Evolutionary conservation across 2,113 vertebrate species (phyloP).

Genomic region (Rynchops niger): DNA sequence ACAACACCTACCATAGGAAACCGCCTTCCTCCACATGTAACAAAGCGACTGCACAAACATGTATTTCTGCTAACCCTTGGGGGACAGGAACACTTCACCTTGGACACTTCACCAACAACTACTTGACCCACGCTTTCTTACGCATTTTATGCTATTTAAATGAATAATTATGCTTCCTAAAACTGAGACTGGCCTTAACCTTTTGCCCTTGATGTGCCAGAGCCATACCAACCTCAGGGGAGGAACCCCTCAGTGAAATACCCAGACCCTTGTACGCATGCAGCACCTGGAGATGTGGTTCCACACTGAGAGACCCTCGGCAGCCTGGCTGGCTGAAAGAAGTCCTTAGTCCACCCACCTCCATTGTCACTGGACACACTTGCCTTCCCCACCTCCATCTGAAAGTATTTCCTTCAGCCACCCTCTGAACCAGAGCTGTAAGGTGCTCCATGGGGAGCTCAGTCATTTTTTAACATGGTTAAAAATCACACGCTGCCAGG

Average conservation of each 20-base stretch:
- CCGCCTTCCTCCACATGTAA: background rate
- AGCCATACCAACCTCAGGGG: background rate
- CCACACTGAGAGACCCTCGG: background rate
- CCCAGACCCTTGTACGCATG: fast-evolving
- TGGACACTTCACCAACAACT: background rate
- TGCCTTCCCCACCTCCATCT: background rate
- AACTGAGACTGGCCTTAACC: background rate
- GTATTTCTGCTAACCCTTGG: background rate
- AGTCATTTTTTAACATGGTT: background rate
- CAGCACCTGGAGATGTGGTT: background rate
- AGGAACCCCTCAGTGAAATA: background rate
- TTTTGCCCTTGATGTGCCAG: fast-evolving
- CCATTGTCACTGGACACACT: background rate
- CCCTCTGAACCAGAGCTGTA: background rate
- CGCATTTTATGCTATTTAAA: background rate
- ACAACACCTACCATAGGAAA: background rate
- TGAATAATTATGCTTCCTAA: background rate
- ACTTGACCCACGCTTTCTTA: background rate
- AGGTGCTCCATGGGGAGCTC: background rate
- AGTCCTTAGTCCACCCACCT: background rate
- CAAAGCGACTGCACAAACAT: background rate
- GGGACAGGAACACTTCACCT: background rate
- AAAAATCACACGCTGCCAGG: background rate
- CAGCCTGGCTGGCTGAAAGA: background rate
- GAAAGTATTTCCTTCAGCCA: background rate